Evolutionary conservation across 2,888 invertebrate species (phyloP), one percentile per base, ranked within the genome.

Genomic region (Andrena trimmerana): DNA sequence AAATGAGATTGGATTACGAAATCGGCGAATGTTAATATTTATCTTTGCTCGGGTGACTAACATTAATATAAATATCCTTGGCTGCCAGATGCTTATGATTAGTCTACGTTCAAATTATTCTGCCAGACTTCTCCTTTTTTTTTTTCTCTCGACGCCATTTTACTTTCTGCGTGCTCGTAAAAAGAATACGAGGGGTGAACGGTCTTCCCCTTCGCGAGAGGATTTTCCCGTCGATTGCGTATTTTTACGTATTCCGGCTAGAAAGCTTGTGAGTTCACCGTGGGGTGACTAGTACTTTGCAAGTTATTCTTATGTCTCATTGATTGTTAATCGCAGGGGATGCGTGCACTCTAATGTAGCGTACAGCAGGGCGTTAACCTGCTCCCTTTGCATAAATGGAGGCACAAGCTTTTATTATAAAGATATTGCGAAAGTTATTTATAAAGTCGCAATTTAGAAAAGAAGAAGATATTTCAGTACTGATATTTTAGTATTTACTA

Each of bases 151-250:
- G 10, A 33, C 16, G 16, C 20, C 29, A 48, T 48, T 63, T 13
- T 16, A 69, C 20, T 20, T 24, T 36, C 20, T 16, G 27, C n/a
- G n/a, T 20, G 73, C 8, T 52, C 59, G 7, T 5, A 27, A 20
- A 27, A 31, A 31, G 52, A 52, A 24, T 33, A 82, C 57, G 52
- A 60, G 16, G 62, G 52, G 16, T 65, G 3, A 72, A 59, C 33
- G 42, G n/a, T 27, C 20, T 42, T 76, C 67, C 70, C 42, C 52
- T 69, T 52, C 42, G 16, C 42, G 60, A 42, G 10, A 48, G 69
- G 24, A 73, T 83, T 82, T 83, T 82, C 68, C 69, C 8, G 54
- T 77, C 83, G 77, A 83, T 83, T 83, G 59, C 60, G 36, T 77
- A 65, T 69, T 72, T 63, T 52, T 33, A 60, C 50, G 48, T 50